Evolutionary conservation across 2,888 invertebrate genomes (phyloP), one percentile per base, ranked within the genome.

Genomic region (Sicus ferrugineus): DNA sequence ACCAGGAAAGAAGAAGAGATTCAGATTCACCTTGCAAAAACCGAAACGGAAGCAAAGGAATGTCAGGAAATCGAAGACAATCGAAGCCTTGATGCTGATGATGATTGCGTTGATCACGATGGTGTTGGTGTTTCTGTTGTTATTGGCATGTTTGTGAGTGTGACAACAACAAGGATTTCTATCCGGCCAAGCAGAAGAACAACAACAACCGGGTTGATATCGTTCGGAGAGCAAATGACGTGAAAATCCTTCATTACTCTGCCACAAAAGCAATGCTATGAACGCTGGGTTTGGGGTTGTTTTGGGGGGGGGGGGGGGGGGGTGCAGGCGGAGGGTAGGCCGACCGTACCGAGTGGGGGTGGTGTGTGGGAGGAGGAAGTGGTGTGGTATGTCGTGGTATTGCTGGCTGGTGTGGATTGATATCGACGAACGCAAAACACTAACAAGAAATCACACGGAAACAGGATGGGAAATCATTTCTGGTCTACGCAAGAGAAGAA

Each of bases 191-290:
- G n/a, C n/a, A n/a, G n/a, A n/a, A n/a, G 19, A 38, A 46, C 48
- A 48, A 54, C 64, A 65, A n/a, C 31, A 31, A 16, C 14, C 23
- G 16, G 16, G 21, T n/a, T 50, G 30, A 21, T 50, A 30, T 52
- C 52, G n/a, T 19, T 64, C 64, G 64, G 52, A 30, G 38, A 61
- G 62, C 66, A 70, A 66, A 66, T 61, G 66, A 70, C 52, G 69
- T 48, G 69, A 52, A 67, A 62, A 70, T 67, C 67, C 63, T 70
- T 67, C 63, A 70, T 70, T 70, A 63, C 34, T 67, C 63, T 46
- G 42, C 48, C 34, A 59, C 62, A 68, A 62, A 61, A 50, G 16
- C 34, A 42, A 58, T 19, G 21, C 30, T 23, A 67, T 38, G 31
- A 34, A 19, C 11, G 59, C 3, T 3, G 59, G 6, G 28, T 38